Evolutionary conservation across 2,113 vertebrate genomes (phyloP).

Genomic region (Noturus placidus): DNA sequence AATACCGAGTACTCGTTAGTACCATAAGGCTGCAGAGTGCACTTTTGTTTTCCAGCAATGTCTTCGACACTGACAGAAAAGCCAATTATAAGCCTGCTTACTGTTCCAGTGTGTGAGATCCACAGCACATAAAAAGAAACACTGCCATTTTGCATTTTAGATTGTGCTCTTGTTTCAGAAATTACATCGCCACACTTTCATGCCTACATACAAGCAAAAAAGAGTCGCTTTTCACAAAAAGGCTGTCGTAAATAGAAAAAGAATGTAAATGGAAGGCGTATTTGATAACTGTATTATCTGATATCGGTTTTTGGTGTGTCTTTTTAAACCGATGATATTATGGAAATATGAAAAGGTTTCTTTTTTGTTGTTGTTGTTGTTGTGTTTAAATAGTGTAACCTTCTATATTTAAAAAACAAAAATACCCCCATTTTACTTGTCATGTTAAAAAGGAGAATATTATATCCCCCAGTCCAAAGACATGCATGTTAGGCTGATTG

Average conservation of each 20-base stretch:
- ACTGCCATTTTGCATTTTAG: conserved; percentile 7
- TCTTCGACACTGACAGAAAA: conserved; percentile 39
- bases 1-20: conserved; percentile 34
- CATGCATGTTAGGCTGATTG: too few species aligned
- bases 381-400: not conserved
- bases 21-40: conserved; percentile 26
- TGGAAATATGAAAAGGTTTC: not conserved
- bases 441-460: not conserved
- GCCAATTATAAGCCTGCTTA: conserved; percentile 46
- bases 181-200: not conserved
- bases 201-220: not conserved
- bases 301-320: not conserved
- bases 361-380: too few species aligned
- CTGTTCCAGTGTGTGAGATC: conserved; percentile 11
- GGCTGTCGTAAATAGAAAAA: not conserved
- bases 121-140: conserved; percentile 13
- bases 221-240: not conserved
- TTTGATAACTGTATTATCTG: not conserved
- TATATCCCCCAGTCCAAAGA: too few species aligned
- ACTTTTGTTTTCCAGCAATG: conserved; percentile 35
- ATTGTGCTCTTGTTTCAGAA: not conserved
- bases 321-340: not conserved
- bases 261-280: not conserved
- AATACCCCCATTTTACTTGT: not conserved
- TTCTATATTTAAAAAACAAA: not conserved